Base-by-base conservation (phyloP, 2,797 vertebrate species). In the Semaprochilodus insignis region DNA sequence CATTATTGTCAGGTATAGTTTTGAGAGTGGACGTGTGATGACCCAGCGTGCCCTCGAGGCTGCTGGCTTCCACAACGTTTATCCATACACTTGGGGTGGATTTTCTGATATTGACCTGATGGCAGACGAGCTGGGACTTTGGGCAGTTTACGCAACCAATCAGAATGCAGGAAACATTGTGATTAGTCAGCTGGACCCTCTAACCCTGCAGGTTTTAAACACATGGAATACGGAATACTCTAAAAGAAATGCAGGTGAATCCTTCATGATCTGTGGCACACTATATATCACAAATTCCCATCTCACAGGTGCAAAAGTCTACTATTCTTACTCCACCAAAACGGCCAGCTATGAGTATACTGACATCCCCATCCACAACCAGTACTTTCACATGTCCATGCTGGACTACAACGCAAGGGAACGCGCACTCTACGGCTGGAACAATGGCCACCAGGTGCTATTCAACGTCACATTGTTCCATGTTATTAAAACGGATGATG, bases 351-450 rank as follows among this genome's bases (percentile, higher is more conserved):
- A 99, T 0, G 98, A 99, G 90, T 99, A 99, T 83, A 97, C 96
- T 70, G 97, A 99, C 91, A 98, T 99, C 88, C 97, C 98, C 19
- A 98, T 99, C 91, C 97, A 99, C 91, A 99, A 99, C 88, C 97
- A 99, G 85, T 99, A 99, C 91, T 99, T 98, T 90, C 98, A 99
- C 83, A 99, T 99, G 93, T 99, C 98, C 87, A 99, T 99, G 98
- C 96, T 99, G 81, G 97, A 98, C 93, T 99, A 99, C 91, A 99
- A 99, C 13, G 95, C 97, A 82, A 95, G 96, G 88, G 98, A 99
- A 91, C 93, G 97, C 89, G 96, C 96, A 16, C 96, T 99, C 66
- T 99, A 98, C 21, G 98, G 97, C 85, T 99, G 98, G 98, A 99
- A 99, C 91, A 99, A 99, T 0, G 98, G 98, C 82, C 98, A 99